These are phyloP conservation scores for Chrysomela aeneicollis DNA, from an alignment of 2,888 invertebrate genomes.

Conservation along the genomic window DNA sequence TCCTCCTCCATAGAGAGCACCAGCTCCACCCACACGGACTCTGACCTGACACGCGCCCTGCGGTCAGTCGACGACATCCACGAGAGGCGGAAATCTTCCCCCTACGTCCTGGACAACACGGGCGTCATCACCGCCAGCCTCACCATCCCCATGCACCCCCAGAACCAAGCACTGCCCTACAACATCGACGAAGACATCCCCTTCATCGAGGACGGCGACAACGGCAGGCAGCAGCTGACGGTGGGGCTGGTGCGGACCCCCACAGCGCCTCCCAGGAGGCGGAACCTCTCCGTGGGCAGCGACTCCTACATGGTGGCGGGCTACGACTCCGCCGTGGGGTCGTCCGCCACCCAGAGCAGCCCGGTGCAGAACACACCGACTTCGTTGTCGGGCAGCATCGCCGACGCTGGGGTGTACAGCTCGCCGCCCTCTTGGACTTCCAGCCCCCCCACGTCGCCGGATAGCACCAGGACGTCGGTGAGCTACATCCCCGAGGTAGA, in stretches of 20 bases:
- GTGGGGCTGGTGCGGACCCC: slow-evolving; percentile 56
- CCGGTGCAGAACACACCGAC: slow-evolving; percentile 62
- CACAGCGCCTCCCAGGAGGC: slow-evolving; percentile 60
- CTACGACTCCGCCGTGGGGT: slow-evolving; percentile 73
- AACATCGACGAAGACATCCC: slow-evolving; percentile 74
- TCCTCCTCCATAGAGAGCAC: slow-evolving; percentile 59
- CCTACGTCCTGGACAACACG: slow-evolving; percentile 65
- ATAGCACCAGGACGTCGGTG: slow-evolving; percentile 64
- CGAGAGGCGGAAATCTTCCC: slow-evolving; percentile 68
- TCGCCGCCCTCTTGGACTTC: slow-evolving; percentile 69
- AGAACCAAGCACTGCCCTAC: slow-evolving; percentile 59
- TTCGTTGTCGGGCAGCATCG: slow-evolving; percentile 57
- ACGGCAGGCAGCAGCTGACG: slow-evolving; percentile 57
- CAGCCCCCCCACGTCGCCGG: slow-evolving; percentile 67
- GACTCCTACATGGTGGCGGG: slow-evolving; percentile 61
- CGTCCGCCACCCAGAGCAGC: slow-evolving; percentile 66
- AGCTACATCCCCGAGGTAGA: slow-evolving; percentile 67
- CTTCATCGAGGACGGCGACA: slow-evolving; percentile 69
- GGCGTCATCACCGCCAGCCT: slow-evolving; percentile 82
- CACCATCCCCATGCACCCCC: slow-evolving; percentile 71
- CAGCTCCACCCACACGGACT: slow-evolving; percentile 65
- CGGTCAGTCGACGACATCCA: slow-evolving; percentile 46
- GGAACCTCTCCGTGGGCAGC: slow-evolving; percentile 64
- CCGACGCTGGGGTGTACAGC: slow-evolving; percentile 60
- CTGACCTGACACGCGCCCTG: slow-evolving; percentile 60